phyloP scores from a whole-genome alignment of 2,113 vertebrate species.

The Grammomys dolichurus region DNA sequence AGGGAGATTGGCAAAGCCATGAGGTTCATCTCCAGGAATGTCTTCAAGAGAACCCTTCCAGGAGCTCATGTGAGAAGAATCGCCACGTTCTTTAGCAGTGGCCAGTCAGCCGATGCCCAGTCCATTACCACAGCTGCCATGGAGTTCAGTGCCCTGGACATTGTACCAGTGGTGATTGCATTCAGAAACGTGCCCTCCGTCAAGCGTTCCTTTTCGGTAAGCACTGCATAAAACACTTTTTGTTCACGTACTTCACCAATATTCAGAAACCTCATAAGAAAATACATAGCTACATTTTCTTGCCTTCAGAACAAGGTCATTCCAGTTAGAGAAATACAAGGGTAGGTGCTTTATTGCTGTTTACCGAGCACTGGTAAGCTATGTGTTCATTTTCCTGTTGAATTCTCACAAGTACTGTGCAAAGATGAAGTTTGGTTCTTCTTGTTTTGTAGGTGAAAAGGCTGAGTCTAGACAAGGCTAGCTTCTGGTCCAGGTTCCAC shows the following conservation, averaged over 20 bases:
- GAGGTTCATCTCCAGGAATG: slow-evolving; percentile 81
- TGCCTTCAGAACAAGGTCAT: not conserved
- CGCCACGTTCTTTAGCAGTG: slow-evolving; percentile 81
- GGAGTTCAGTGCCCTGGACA: slow-evolving; percentile 77
- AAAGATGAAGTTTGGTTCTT: not conserved
- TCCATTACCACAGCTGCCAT: slow-evolving; percentile 74
- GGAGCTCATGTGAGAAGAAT: slow-evolving; percentile 75
- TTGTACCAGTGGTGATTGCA: slow-evolving; percentile 77
- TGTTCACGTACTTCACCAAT: not conserved
- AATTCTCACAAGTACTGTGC: not conserved
- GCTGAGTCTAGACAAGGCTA: not conserved
- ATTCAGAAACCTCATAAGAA: not conserved
- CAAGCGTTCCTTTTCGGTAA: slow-evolving; percentile 78
- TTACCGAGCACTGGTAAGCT: not conserved
- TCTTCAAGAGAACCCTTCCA: slow-evolving; percentile 83
- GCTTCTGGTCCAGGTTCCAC: accelerated
- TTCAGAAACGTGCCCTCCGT: slow-evolving; percentile 75
- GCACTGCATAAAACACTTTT: not conserved
- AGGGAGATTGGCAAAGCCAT: slow-evolving; percentile 77
- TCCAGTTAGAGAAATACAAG: too few species aligned
- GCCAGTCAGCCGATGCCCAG: not conserved
- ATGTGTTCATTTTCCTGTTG: not conserved
- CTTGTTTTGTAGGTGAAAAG: not conserved
- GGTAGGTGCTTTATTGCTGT: not conserved
- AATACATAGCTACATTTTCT: not conserved